These are phyloP conservation scores for Catocala nupta DNA, from an alignment of 2,888 invertebrate species.

Conservation along the genomic window DNA sequence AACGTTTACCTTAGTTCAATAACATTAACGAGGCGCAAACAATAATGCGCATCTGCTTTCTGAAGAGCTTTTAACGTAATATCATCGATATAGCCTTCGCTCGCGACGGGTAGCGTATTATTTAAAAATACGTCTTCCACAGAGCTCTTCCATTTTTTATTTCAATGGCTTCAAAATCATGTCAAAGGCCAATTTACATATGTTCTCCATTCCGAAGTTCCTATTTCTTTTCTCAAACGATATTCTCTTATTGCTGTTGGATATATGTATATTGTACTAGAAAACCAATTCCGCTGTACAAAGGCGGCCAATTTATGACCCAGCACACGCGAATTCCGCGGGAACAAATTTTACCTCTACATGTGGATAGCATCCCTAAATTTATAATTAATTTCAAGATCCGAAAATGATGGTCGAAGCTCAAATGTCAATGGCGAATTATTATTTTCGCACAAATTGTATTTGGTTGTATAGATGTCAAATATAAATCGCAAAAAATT, in stretches of 20 bases:
- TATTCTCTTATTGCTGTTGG: constrained; percentile 53
- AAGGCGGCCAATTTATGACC: constrained; percentile 76
- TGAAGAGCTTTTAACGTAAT: constrained; percentile 29
- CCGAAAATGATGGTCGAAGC: constrained; percentile 53
- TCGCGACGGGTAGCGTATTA: constrained; percentile 10
- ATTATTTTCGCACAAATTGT: constrained; percentile 55
- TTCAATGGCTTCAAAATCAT: constrained; percentile 4
- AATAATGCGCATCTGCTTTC: constrained; percentile 4
- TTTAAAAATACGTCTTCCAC: constrained; percentile 8
- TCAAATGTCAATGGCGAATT: constrained; percentile 45
- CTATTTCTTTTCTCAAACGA: constrained; percentile 48
- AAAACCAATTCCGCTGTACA: constrained; percentile 78
- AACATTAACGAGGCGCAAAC: constrained; percentile 23
- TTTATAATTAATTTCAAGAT: constrained; percentile 59
- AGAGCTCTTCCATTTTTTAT: constrained; percentile 1
- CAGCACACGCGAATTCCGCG: constrained; percentile 60
- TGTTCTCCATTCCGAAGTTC: constrained; percentile 18
- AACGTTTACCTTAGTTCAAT: constrained; percentile 43
- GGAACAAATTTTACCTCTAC: constrained; percentile 40
- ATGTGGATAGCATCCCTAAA: constrained; percentile 46
- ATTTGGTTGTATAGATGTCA: constrained; percentile 53
- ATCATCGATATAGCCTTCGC: constrained; percentile 25
- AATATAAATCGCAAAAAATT: constrained; percentile 55
- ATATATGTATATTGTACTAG: constrained; percentile 64
- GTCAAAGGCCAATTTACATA: constrained; percentile 3